Conservation (phyloP, 2,888 invertebrate species). For the Sarcophaga carnaria region DNA sequence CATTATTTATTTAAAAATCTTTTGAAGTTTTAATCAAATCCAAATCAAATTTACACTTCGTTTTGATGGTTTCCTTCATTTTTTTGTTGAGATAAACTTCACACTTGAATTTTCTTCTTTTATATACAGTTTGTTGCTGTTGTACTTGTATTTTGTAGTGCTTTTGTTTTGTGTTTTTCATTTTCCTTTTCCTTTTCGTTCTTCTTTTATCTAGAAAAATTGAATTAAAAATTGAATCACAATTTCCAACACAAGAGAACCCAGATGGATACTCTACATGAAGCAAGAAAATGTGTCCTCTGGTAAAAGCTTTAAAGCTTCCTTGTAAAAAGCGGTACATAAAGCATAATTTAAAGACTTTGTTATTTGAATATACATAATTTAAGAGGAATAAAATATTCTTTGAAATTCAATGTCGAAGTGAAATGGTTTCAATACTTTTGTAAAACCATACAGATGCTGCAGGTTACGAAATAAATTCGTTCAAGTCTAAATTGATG, state of each 20-base stretch:
- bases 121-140: constrained; percentile 35
- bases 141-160: constrained; percentile 8
- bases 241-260: neutral
- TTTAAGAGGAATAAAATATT: no score
- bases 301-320: neutral
- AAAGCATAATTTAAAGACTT: no score
- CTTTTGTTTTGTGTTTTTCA: constrained; percentile 21
- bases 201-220: constrained; percentile 44
- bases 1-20: constrained; percentile 57
- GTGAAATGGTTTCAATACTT: no score
- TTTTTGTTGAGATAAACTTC: constrained; percentile 30
- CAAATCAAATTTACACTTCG: constrained; percentile 70
- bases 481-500: neutral
- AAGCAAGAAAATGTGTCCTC: neutral
- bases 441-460: no score
- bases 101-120: constrained; percentile 63
- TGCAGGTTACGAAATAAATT: neutral
- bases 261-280: constrained; percentile 2
- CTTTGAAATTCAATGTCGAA: no score
- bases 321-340: neutral
- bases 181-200: constrained; percentile 7
- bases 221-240: constrained; percentile 64
- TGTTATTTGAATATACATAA: no score
- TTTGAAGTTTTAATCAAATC: constrained; percentile 70
- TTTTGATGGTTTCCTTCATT: constrained; percentile 54